These are phyloP conservation scores for Tricholauxania praeusta DNA, from an alignment of 2,888 invertebrate species.

Conservation along the genomic window DNA sequence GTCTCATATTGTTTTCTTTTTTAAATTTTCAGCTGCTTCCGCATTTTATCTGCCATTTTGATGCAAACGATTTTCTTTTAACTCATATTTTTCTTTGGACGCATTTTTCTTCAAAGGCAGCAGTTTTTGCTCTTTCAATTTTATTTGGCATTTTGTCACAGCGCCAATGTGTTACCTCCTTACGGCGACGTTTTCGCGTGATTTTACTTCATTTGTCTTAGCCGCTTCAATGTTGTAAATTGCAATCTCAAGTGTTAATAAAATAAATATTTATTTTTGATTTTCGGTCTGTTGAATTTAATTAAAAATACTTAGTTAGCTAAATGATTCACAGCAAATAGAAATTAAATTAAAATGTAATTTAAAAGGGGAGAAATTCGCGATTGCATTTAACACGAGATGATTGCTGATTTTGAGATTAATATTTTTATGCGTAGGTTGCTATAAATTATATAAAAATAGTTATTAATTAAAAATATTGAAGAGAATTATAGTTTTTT, in stretches of 20 bases:
- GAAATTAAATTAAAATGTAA: slow-evolving; percentile 54
- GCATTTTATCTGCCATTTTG: background rate
- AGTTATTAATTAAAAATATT: too few relatives aligned
- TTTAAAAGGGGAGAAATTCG: slow-evolving; percentile 26
- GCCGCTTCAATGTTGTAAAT: background rate
- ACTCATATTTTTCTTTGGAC: background rate
- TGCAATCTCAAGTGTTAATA: background rate
- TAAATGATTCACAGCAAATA: slow-evolving; percentile 55
- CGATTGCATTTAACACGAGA: background rate
- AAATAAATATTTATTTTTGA: slow-evolving; percentile 47
- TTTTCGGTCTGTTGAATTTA: slow-evolving; percentile 65
- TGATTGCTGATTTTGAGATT: background rate
- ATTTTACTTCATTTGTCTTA: background rate
- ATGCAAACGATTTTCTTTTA: background rate
- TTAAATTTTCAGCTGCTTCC: too few relatives aligned
- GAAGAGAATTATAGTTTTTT: too few relatives aligned
- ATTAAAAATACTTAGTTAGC: slow-evolving; percentile 61
- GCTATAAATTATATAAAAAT: background rate
- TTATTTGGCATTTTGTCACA: slow-evolving; percentile 16
- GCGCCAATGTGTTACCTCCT: background rate
- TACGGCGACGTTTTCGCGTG: background rate
- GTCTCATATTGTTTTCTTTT: too few relatives aligned
- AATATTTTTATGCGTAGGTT: slow-evolving; percentile 6
- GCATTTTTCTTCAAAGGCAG: background rate
- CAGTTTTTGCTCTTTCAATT: background rate